phyloP scores from a whole-genome alignment of 2,797 vertebrate species.

The Aselliscus stoliczkanus region DNA sequence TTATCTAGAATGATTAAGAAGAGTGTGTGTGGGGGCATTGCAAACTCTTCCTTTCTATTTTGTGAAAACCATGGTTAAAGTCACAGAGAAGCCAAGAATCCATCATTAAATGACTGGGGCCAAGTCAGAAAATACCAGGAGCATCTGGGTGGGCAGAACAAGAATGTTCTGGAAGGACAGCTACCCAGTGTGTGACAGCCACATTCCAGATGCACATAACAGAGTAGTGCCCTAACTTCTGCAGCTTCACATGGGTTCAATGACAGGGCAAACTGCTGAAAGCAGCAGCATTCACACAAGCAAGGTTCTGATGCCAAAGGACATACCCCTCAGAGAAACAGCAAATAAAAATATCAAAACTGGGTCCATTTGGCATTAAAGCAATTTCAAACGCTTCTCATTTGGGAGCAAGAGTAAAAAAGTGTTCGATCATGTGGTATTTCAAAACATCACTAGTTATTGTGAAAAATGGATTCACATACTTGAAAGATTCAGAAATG shows the following conservation, averaged over 20 bases:
- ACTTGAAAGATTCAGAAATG: neutral
- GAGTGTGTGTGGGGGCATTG: neutral
- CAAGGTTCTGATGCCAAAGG: neutral
- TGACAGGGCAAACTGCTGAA: neutral
- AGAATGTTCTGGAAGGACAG: neutral
- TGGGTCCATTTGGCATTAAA: neutral
- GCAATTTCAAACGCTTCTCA: neutral
- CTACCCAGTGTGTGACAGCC: fast-evolving
- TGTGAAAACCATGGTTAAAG: neutral
- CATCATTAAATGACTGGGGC: neutral
- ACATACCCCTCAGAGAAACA: neutral
- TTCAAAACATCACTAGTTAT: conserved; percentile 3
- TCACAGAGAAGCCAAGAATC: neutral
- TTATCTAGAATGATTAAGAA: neutral
- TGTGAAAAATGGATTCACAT: conserved; percentile 26
- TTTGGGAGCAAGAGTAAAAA: conserved; percentile 7
- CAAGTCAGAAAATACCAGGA: neutral
- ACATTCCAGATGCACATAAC: neutral
- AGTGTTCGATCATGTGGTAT: neutral
- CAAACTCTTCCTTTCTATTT: neutral
- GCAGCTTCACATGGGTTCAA: neutral
- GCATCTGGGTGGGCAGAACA: neutral
- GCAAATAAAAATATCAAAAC: neutral
- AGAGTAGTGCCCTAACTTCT: neutral
- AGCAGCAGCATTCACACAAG: neutral